Conservation (phyloP, 2,113 vertebrate species). For the Cheirogaleus medius region DNA sequence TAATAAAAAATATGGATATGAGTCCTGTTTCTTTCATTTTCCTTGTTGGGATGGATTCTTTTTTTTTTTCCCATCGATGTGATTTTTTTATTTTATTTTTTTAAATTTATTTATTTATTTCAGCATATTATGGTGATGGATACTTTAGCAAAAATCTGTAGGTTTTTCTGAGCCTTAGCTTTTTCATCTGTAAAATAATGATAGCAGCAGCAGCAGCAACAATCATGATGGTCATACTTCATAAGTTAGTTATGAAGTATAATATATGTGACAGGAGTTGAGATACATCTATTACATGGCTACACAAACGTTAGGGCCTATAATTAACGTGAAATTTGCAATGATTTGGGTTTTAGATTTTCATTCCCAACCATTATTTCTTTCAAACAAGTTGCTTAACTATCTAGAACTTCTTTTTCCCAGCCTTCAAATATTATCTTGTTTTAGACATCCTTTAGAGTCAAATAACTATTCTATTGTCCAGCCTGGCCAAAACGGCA, state of each 20-base stretch:
- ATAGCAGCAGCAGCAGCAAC: neutral
- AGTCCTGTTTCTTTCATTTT: neutral
- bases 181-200: neutral
- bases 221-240: neutral
- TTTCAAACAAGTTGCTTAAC: neutral
- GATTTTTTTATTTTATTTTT: too few species aligned
- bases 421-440: neutral
- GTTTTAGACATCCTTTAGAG: neutral
- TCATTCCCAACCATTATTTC: neutral
- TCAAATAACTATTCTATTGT: neutral
- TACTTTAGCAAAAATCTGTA: neutral
- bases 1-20: neutral
- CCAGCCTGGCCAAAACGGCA: neutral
- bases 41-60: neutral
- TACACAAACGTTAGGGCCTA: neutral
- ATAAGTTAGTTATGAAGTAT: neutral
- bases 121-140: too few species aligned
- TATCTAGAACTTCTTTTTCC: neutral
- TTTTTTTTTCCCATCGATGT: too few species aligned
- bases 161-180: neutral
- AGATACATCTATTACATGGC: neutral
- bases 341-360: neutral
- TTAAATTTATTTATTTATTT: too few species aligned
- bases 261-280: neutral
- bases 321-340: neutral